phyloP scores from a whole-genome alignment of 2,797 vertebrate genomes.

The Melanotaenia parkinsoni region DNA sequence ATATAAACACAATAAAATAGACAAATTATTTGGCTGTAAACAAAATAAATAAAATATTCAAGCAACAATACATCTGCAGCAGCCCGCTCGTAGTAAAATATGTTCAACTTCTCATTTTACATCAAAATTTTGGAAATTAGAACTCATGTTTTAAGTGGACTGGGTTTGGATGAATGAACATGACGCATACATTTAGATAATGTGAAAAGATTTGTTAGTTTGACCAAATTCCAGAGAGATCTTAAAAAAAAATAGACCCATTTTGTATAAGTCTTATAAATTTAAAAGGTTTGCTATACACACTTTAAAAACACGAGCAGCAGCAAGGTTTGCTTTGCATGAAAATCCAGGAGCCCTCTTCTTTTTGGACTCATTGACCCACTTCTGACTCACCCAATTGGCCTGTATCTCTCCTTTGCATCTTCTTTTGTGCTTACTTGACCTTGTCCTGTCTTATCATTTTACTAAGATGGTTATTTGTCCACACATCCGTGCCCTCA shows the following conservation, averaged over 20 bases:
- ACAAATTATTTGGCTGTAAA: neutral
- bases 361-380: conserved; percentile 52
- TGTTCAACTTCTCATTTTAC: neutral
- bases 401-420: conserved; percentile 12
- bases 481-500: conserved; percentile 12
- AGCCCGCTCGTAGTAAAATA: no score
- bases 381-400: conserved; percentile 43
- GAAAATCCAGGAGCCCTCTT: conserved; percentile 30
- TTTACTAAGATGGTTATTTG: conserved; percentile 14
- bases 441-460: conserved; percentile 25
- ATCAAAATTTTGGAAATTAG: neutral
- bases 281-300: conserved; percentile 8
- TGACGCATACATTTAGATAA: neutral
- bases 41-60: neutral
- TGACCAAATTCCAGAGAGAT: neutral
- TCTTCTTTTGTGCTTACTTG: conserved; percentile 9
- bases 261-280: neutral
- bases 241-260: neutral
- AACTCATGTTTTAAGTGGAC: neutral
- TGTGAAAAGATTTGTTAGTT: neutral
- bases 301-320: conserved; percentile 17
- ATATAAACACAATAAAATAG: no score
- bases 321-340: conserved; percentile 14
- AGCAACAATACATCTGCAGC: neutral
- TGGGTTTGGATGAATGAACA: neutral